Evolutionary conservation across 2,888 invertebrate species (phyloP), one percentile per base, ranked within the genome.

Genomic region (Pyrrhia umbra): DNA sequence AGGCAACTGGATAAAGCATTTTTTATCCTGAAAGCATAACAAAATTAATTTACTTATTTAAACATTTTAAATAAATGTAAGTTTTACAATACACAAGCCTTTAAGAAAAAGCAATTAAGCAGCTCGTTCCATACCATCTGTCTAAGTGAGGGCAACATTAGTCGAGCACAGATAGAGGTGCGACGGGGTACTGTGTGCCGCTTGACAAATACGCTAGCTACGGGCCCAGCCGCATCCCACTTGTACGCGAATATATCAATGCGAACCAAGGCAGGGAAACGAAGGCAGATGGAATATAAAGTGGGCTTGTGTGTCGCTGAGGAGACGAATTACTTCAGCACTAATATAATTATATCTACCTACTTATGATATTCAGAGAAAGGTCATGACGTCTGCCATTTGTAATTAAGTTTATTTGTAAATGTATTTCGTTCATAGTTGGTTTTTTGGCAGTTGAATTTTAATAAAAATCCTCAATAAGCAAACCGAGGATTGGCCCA

Each of bases 131-230:
- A 21, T 9, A 9, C 10, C 45, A 43, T 56, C 16, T 30, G 46
- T 62, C 18, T 52, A 39, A 15, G 42, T 49, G 52, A 63, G 47
- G 23, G 30, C 6, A 21, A 16, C 56, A 69, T 62, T 63, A 57
- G 30, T 69, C 16, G 25, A n/a, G 8, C 20, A 1, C 13, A 23
- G 25, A 18, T 13, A 20, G 52, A 55, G 43, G 54, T 52, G 21
- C 9, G 16, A 18, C 51, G 27, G 16, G 27, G 37, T 25, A n/a
- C 15, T n/a, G 10, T 21, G 20, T 47, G n/a, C 6, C 25, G 18
- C 23, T 9, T 43, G 51, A 63, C 43, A 49, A 62, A 69, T 52
- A 25, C 18, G 16, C 10, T 39, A 13, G 23, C 18, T 30, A 20
- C 18, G 52, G 25, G 5, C 18, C 18, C 20, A 6, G 15, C 20